Evolutionary conservation across 1,140 invertebrate genomes (phyloP).

Genomic region (Calephelis virginiensis): DNA sequence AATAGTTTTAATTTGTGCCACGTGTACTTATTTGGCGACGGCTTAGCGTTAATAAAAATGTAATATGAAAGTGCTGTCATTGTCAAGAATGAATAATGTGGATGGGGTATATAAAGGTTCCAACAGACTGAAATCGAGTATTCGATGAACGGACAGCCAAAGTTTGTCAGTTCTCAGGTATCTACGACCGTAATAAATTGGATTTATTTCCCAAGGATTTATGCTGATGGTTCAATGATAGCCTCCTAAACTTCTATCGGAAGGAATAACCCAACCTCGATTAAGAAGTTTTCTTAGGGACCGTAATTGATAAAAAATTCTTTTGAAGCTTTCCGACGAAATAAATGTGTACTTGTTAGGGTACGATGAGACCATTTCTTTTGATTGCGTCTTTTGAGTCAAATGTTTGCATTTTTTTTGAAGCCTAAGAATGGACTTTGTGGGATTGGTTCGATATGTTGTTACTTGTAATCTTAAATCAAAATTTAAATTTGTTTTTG

Average conservation of each 20-base stretch:
- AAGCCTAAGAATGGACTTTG: too few species aligned
- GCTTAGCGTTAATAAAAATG: background rate
- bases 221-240: constrained; percentile 9
- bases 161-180: constrained; percentile 12
- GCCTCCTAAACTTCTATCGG: constrained; percentile 6
- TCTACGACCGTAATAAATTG: constrained; percentile 12
- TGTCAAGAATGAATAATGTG: background rate
- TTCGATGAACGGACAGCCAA: background rate
- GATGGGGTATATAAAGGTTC: background rate
- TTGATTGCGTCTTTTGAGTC: too few species aligned
- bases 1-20: too few species aligned
- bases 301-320: constrained; percentile 3
- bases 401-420: too few species aligned
- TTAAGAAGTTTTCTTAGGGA: constrained; percentile 16
- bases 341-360: background rate
- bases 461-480: too few species aligned
- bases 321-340: constrained; percentile 3
- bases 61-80: background rate
- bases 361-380: background rate
- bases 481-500: too few species aligned
- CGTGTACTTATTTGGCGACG: too few species aligned
- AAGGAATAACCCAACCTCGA: constrained; percentile 19
- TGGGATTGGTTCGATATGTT: too few species aligned
- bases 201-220: constrained; percentile 6
- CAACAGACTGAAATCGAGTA: background rate